phyloP scores from a whole-genome alignment of 2,888 invertebrate genomes.

The Oscheius myriophilus region DNA sequence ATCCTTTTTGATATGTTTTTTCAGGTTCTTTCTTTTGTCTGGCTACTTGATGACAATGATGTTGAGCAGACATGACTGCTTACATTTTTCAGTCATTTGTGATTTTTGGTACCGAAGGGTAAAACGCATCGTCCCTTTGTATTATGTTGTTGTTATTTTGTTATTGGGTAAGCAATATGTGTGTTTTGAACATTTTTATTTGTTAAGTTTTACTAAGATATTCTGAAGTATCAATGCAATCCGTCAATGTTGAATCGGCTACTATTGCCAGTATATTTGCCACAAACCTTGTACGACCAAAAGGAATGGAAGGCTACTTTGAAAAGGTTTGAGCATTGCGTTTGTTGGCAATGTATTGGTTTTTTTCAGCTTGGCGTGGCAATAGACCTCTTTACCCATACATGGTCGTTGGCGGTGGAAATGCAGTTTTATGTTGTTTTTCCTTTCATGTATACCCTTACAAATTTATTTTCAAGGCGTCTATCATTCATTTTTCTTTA shows the following conservation, averaged over 20 bases:
- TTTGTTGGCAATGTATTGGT: too few species aligned
- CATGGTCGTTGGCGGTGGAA: conserved; percentile 14
- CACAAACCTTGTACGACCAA: conserved; percentile 8
- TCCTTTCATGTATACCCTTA: conserved; percentile 1
- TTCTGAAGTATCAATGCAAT: too few species aligned
- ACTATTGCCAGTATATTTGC: neutral
- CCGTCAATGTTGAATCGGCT: neutral
- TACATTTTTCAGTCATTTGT: neutral
- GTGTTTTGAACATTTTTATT: too few species aligned
- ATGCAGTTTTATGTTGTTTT: conserved; percentile 21
- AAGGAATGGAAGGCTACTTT: conserved; percentile 12
- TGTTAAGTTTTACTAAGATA: too few species aligned
- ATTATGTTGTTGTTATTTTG: conserved; percentile 6
- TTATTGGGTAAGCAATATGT: too few species aligned
- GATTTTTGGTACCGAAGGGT: conserved; percentile 21
- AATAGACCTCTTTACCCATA: conserved; percentile 19
- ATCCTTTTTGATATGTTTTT: neutral
- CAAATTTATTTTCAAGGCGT: too few species aligned
- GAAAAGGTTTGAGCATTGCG: conserved; percentile 16
- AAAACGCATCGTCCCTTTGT: conserved; percentile 15
- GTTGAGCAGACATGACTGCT: neutral
- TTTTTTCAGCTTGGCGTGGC: conserved; percentile 12
- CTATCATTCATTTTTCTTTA: too few species aligned
- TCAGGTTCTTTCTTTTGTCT: conserved; percentile 22
- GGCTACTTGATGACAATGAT: conserved; percentile 27